These are phyloP conservation scores for Apteryx owenii DNA, from an alignment of 2,113 vertebrate species.

Conservation along the genomic window DNA sequence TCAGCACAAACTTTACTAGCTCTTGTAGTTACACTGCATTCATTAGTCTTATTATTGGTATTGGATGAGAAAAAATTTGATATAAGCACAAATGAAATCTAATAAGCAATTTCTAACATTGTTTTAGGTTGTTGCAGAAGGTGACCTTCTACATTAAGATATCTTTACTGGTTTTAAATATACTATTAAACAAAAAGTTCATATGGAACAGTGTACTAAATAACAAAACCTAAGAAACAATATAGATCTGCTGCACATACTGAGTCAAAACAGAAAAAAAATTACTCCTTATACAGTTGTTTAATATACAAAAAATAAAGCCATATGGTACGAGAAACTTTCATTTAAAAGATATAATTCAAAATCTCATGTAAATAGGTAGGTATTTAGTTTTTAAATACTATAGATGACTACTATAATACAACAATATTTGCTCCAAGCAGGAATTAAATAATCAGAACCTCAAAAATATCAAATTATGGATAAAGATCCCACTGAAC, in stretches of 20 bases:
- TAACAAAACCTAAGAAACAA: background rate
- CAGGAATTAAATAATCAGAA: background rate
- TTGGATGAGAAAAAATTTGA: background rate
- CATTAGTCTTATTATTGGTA: background rate
- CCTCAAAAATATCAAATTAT: background rate
- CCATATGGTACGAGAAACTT: background rate
- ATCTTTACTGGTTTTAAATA: background rate
- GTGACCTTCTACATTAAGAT: background rate
- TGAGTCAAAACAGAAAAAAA: background rate
- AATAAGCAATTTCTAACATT: background rate
- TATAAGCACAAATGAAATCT: background rate
- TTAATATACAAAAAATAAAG: background rate
- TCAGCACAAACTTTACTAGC: background rate
- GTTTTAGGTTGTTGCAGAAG: background rate
- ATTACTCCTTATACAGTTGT: background rate
- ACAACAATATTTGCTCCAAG: background rate
- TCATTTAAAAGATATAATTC: background rate
- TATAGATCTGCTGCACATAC: background rate
- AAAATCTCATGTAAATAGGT: background rate
- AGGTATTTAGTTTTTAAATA: background rate
- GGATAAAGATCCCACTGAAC: background rate
- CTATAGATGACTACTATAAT: background rate
- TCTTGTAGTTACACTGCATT: background rate
- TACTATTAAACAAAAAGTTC: background rate
- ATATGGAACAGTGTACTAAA: background rate